Evolutionary conservation across 2,797 vertebrate species (phyloP).

Genomic region (Morus bassanus): DNA sequence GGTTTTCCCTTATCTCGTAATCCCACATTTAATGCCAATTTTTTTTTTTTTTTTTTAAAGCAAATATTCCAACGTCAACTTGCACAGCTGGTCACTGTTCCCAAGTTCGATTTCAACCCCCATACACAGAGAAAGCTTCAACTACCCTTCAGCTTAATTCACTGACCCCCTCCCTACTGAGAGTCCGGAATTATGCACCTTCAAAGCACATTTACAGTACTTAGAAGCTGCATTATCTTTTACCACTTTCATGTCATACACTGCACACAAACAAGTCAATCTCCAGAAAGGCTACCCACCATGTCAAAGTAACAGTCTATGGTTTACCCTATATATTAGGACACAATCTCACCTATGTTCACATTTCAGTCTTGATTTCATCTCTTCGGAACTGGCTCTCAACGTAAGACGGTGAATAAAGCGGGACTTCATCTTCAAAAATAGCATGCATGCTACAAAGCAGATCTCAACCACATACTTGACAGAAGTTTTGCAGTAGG

Average conservation of each 20-base stretch:
- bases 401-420: not conserved
- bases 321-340: not conserved
- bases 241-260: not conserved
- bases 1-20: not conserved
- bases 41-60: not conserved
- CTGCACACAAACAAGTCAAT: not conserved
- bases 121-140: not conserved
- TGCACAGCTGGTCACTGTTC: not conserved
- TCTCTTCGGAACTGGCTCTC: not conserved
- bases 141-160: not conserved
- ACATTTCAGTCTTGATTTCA: not conserved
- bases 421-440: not conserved
- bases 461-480: not conserved
- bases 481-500: not conserved
- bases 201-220: not conserved
- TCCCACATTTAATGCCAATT: not conserved
- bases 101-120: not conserved
- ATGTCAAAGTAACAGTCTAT: not conserved
- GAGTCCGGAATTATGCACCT: not conserved
- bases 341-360: not conserved
- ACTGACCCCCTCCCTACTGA: not conserved
- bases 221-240: not conserved
- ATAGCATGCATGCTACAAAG: not conserved
- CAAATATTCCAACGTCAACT: not conserved
- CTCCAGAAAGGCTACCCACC: not conserved